Conservation (phyloP, 2,113 vertebrate species). For the Tychaedon coryphoeus region DNA sequence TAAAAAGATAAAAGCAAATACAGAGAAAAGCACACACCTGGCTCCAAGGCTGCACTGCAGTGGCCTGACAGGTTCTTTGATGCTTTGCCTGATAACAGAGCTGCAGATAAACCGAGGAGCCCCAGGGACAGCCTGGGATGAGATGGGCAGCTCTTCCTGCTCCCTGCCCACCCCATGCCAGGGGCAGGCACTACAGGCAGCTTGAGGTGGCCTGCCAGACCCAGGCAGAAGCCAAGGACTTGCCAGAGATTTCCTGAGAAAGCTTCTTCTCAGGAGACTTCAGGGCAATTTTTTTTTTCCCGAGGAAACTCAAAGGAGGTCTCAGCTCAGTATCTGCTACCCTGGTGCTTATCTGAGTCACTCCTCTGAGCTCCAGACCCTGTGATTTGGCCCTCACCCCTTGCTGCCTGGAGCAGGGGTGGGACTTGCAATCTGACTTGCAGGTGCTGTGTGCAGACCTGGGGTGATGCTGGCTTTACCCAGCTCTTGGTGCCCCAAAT, state of each 20-base stretch:
- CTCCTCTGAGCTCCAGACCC: not conserved
- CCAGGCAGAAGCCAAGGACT: not conserved
- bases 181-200: not conserved
- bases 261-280: not conserved
- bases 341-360: not conserved
- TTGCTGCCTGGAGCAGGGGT: not conserved
- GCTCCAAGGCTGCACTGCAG: not conserved
- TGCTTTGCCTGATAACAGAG: not conserved
- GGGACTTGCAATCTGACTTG: not conserved
- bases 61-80: not conserved
- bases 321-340: not conserved
- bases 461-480: not conserved
- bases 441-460: not conserved
- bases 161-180: not conserved
- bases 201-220: not conserved
- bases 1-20: not conserved
- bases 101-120: not conserved
- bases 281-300: not conserved
- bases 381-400: not conserved
- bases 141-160: fast-evolving
- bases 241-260: not conserved
- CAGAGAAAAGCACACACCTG: not conserved
- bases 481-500: not conserved
- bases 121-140: not conserved
- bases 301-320: not conserved